Evolutionary conservation across 2,888 invertebrate genomes (phyloP).

Genomic region (Volucella inflata): DNA sequence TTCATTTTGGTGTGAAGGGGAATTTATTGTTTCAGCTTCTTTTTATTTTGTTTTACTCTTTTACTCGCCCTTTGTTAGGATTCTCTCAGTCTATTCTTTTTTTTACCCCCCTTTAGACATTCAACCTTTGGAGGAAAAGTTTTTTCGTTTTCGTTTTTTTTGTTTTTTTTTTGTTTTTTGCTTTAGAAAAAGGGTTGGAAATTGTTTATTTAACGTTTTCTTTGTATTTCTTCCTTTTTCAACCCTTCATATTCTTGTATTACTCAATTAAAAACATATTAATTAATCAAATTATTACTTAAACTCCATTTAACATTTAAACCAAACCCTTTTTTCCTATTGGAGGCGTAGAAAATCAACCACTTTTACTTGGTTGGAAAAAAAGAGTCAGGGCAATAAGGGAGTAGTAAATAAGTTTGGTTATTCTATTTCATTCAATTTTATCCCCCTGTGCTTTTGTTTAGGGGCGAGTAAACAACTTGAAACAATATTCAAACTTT

Average conservation of each 20-base stretch:
- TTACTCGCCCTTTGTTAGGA: constrained; percentile 47
- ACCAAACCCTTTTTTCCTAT: constrained; percentile 10
- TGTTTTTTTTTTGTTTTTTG: constrained; percentile 1
- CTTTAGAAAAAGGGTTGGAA: constrained; percentile 48
- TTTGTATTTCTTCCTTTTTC: background rate
- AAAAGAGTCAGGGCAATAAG: constrained; percentile 13
- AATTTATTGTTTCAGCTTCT: constrained; percentile 40
- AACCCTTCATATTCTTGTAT: constrained; percentile 8
- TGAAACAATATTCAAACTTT: constrained; percentile 74
- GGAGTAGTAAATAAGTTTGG: constrained; percentile 59
- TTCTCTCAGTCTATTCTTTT: constrained; percentile 25
- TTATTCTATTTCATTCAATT: constrained; percentile 33
- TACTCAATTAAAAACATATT: constrained; percentile 68
- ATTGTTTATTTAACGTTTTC: constrained; percentile 63
- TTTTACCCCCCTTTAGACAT: background rate
- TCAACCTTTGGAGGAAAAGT: background rate
- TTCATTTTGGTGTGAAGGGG: constrained; percentile 63
- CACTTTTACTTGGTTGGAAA: constrained; percentile 12
- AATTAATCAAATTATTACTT: constrained; percentile 72
- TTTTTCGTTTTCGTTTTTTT: constrained; percentile 12
- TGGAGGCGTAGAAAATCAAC: constrained; percentile 5
- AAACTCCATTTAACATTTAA: constrained; percentile 71
- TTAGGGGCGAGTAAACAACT: constrained; percentile 69
- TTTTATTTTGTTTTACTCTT: constrained; percentile 26
- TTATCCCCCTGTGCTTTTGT: constrained; percentile 49